Percentiles rank a stretch among this genome's conserved stretches.
These are phyloP conservation scores for Serranus cabrilla DNA, from an alignment of 2,797 vertebrate genomes.

Conservation along the genomic window DNA sequence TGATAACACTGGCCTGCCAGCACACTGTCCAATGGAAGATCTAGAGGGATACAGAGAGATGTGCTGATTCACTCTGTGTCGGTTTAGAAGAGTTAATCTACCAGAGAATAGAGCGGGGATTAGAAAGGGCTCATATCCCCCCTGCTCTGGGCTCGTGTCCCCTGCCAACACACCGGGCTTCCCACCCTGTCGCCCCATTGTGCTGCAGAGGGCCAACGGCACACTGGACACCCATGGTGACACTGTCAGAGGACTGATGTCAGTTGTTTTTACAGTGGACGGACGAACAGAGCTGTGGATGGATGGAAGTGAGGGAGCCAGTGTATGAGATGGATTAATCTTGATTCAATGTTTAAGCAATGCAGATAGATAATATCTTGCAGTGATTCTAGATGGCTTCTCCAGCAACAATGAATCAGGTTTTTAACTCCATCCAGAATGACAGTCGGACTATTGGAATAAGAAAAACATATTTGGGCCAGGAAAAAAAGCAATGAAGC, in stretches of 20 bases:
- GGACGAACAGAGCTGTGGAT: constrained; percentile 31
- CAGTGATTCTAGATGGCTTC: constrained; percentile 13
- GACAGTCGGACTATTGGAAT: neutral
- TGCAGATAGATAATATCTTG: constrained; percentile 29
- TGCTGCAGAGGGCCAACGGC: constrained; percentile 57
- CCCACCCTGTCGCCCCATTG: constrained; percentile 65
- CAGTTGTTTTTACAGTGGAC: constrained; percentile 79
- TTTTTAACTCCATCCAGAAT: constrained; percentile 9
- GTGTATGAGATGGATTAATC: constrained; percentile 41
- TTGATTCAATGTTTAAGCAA: constrained; percentile 29
- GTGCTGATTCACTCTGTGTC: constrained; percentile 86
- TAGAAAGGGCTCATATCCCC: constrained; percentile 71
- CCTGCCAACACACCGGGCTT: constrained; percentile 56
- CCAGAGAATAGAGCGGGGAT: constrained; percentile 83
- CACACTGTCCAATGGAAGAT: constrained; percentile 60
- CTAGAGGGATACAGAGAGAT: constrained; percentile 78
- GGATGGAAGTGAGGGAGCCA: constrained; percentile 36
- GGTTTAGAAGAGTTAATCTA: constrained; percentile 86
- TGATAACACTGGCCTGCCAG: constrained; percentile 51
- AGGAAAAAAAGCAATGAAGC: neutral
- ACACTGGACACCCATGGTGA: constrained; percentile 59
- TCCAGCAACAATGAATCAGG: constrained; percentile 16
- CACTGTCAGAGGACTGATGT: constrained; percentile 76
- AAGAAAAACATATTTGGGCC: neutral
- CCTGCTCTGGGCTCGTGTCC: constrained; percentile 46